phyloP scores from a whole-genome alignment of 2,113 vertebrate genomes.

The Morone chrysops region DNA sequence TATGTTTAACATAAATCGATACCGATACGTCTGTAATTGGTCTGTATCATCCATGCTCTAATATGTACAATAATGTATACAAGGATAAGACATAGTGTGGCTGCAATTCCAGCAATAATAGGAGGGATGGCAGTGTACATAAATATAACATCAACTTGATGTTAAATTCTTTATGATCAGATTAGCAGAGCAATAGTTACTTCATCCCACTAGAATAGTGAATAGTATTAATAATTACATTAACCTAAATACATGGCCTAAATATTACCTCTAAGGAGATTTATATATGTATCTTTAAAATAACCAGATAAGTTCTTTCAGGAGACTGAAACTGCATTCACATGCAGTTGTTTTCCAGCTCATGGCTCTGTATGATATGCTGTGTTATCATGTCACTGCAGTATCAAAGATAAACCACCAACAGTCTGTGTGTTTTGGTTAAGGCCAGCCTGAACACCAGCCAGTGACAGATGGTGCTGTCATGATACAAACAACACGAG shows the following conservation, averaged over 20 bases:
- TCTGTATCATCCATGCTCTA: too few species aligned
- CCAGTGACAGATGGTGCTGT: conserved; percentile 77
- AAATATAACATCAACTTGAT: too few species aligned
- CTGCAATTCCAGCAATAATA: too few species aligned
- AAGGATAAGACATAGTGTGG: neutral
- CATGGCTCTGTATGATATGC: conserved; percentile 25
- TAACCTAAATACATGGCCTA: neutral
- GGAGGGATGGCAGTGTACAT: too few species aligned
- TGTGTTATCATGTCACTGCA: conserved; percentile 34
- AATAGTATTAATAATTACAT: neutral
- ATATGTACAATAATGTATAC: neutral
- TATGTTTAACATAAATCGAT: too few species aligned
- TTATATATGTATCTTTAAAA: conserved; percentile 10
- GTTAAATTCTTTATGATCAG: neutral
- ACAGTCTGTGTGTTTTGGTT: conserved; percentile 63
- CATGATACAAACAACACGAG: conserved; percentile 66
- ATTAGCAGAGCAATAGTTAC: neutral
- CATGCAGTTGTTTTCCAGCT: conserved; percentile 24
- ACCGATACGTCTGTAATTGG: too few species aligned
- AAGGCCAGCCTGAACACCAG: conserved; percentile 68
- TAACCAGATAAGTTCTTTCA: neutral
- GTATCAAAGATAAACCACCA: conserved; percentile 58
- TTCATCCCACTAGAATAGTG: neutral
- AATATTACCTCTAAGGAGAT: neutral
- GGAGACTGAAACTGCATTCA: conserved; percentile 15